A percentile compares a stretch with the other conserved stretches of the same genome.
Conservation (phyloP, 2,888 invertebrate species). For the Meiosimyza platycephala region DNA sequence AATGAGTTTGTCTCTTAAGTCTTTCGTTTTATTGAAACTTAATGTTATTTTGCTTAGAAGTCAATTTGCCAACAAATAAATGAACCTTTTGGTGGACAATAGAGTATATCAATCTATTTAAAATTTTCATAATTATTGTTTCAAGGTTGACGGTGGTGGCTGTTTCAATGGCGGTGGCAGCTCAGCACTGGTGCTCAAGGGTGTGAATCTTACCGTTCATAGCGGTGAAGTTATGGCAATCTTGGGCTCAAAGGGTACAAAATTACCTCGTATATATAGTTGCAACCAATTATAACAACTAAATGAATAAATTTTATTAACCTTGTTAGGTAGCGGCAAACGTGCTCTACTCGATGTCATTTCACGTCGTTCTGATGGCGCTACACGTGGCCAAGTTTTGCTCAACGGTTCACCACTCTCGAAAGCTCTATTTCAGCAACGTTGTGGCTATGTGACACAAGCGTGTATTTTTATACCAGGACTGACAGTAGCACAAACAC, state of each 20-base stretch:
- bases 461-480: conserved; percentile 87
- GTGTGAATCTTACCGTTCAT: conserved; percentile 90
- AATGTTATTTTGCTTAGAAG: not conserved
- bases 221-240: conserved; percentile 95
- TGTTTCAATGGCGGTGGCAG: conserved; percentile 82
- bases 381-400: conserved; percentile 88
- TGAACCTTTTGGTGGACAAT: conserved; percentile 3
- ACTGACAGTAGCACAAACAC: conserved; percentile 87
- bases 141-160: conserved; percentile 82
- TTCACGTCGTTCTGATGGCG: conserved; percentile 81
- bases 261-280: not conserved
- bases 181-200: conserved; percentile 89
- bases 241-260: conserved; percentile 87
- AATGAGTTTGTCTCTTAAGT: not conserved
- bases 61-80: not conserved
- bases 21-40: not conserved
- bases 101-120: not conserved
- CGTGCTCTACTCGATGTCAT: conserved; percentile 94
- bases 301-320: not conserved
- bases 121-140: not conserved
- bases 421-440: conserved; percentile 82
- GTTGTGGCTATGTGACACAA: conserved; percentile 90
- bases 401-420: conserved; percentile 89
- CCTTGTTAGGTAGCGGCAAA: conserved; percentile 85
- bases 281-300: not conserved